Evolutionary conservation across 2,888 invertebrate genomes (phyloP), one percentile per base, ranked within the genome.

Genomic region (Acronicta psi): DNA sequence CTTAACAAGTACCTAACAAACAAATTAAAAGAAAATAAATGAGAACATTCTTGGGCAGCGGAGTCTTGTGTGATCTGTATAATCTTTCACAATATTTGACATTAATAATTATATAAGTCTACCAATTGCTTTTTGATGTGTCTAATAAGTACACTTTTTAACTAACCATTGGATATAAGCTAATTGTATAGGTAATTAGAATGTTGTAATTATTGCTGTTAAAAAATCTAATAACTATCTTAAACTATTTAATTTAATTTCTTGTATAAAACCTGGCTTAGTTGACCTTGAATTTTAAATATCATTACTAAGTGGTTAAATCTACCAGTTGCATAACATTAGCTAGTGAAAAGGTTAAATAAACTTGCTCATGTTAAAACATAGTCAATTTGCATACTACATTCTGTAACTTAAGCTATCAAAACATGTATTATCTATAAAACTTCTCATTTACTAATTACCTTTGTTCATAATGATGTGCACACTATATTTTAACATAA

Each of bases 401-500:
- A 25, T 29, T 34, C 13, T 18, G 13, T 16, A 18, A 17, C 11
- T 2, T 23, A 10, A 11, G 23, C 11, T 8, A 43, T 3, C 5
- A 51, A 44, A 38, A 36, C 11, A 43, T 25, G 14, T 10, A 17
- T 11, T 10, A 17, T 42, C 14, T 10, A 29, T 6, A 5, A 20
- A 13, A 11, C 6, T 44, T 18, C 10, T 34, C 4, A n/a, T 14
- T 34, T 9, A 29, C 14, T 13, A 23, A n/a, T 16, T 4, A 34
- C 10, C 4, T 16, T 47, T 14, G 10, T 43, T 51, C 14, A 14
- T 7, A 29, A 8, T 20, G 10, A 17, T 29, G 36, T 10, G 0
- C 9, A 25, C 20, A 55, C 38, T 49, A 58, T 25, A 38, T 52
- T 59, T 50, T 36, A 73, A 68, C 57, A 64, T 51, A 64, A 67